Evolutionary conservation across 2,113 vertebrate genomes (phyloP).

Genomic region (Oophaga pumilio): DNA sequence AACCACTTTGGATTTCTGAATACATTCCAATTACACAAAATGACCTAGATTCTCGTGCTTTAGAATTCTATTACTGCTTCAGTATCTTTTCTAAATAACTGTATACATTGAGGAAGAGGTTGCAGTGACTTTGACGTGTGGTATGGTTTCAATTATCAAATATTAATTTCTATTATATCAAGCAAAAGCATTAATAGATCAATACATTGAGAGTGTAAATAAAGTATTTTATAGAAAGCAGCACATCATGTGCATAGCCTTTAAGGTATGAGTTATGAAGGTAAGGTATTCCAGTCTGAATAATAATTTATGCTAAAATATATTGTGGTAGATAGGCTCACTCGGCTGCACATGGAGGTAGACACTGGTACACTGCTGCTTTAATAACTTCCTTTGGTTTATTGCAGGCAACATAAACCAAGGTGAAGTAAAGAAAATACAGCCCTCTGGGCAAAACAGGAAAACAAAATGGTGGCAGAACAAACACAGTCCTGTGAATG

Average conservation of each 20-base stretch:
- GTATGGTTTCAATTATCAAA: neutral
- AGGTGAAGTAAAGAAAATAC: too few species aligned
- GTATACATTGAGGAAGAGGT: neutral
- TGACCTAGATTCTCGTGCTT: slow-evolving; percentile 4
- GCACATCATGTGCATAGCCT: neutral
- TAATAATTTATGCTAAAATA: too few species aligned
- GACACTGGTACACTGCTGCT: too few species aligned
- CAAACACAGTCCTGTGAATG: too few species aligned
- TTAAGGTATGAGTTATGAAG: too few species aligned
- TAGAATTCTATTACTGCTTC: slow-evolving; percentile 21
- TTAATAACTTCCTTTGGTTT: too few species aligned
- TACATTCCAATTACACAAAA: slow-evolving; percentile 47
- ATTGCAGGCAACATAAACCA: too few species aligned
- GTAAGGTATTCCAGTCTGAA: too few species aligned
- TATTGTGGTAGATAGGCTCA: too few species aligned
- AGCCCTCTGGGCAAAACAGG: too few species aligned
- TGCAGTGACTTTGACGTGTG: neutral
- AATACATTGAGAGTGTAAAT: neutral
- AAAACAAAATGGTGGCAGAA: too few species aligned
- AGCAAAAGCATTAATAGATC: neutral
- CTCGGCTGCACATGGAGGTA: too few species aligned
- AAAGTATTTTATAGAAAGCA: neutral
- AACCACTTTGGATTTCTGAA: slow-evolving; percentile 13
- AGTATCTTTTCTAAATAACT: neutral
- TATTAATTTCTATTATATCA: neutral